Evolutionary conservation across 2,888 invertebrate species (phyloP).

Genomic region (Tribolium freemani): DNA sequence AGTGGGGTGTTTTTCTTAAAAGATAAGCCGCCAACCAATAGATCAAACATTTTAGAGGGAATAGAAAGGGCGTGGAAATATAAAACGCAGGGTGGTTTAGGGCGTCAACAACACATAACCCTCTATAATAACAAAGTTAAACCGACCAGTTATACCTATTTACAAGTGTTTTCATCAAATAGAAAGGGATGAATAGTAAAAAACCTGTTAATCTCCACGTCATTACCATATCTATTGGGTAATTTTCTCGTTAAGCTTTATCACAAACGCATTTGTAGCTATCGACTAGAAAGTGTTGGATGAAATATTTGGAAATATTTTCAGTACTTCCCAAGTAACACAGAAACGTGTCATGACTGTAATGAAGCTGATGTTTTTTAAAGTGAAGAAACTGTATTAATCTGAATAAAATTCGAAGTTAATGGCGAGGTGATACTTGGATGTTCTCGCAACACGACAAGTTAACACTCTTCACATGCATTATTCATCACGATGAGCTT

Average conservation of each 20-base stretch:
- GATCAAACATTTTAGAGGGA: constrained; percentile 8
- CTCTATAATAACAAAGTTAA: constrained; percentile 41
- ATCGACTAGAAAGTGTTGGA: too few species aligned
- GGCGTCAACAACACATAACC: constrained; percentile 46
- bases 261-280: neutral
- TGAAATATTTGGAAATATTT: too few species aligned
- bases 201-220: neutral
- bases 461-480: neutral
- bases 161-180: constrained; percentile 20
- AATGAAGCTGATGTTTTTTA: neutral
- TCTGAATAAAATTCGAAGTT: neutral
- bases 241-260: neutral
- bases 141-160: constrained; percentile 26
- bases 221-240: neutral
- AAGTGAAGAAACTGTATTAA: neutral
- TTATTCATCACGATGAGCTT: neutral
- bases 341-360: too few species aligned
- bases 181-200: neutral
- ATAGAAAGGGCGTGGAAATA: constrained; percentile 48
- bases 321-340: too few species aligned
- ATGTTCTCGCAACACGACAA: neutral
- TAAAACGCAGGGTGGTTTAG: constrained; percentile 53
- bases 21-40: constrained; percentile 4
- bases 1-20: neutral
- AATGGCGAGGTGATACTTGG: neutral